phyloP scores from a whole-genome alignment of 2,797 vertebrate species.

The Amazonetta brasiliensis region DNA sequence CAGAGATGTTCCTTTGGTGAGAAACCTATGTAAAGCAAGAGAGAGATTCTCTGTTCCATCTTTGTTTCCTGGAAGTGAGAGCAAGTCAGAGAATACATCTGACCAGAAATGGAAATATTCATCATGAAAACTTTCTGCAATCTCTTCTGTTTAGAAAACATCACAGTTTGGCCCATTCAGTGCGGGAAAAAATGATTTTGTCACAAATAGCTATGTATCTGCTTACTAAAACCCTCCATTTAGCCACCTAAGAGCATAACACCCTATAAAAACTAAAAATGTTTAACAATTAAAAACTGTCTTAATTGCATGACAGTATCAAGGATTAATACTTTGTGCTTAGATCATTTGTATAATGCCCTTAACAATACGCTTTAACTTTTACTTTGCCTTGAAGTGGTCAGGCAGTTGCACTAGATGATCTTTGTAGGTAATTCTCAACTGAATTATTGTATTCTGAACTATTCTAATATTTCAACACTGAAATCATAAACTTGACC shows the following conservation, averaged over 20 bases:
- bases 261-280: not conserved
- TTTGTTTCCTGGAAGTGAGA: not conserved
- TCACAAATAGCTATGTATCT: not conserved
- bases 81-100: not conserved
- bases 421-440: not conserved
- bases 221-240: not conserved
- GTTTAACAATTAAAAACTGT: not conserved
- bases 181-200: not conserved
- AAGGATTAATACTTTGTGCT: rapidly evolving
- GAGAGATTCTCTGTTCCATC: not conserved
- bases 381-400: not conserved
- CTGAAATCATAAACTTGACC: not conserved
- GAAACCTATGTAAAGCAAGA: not conserved
- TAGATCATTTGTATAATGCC: not conserved
- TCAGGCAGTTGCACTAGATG: not conserved
- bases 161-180: rapidly evolving
- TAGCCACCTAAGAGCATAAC: not conserved
- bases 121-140: not conserved
- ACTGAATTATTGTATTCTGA: not conserved
- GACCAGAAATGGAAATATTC: not conserved
- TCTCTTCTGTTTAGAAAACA: not conserved
- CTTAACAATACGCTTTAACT: not conserved
- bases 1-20: not conserved
- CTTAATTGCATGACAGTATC: not conserved
- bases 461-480: not conserved